Percentiles rank a stretch among this genome's conserved stretches.
Evolutionary conservation across 92 coral and sea anemone genomes (phyloP).

Genomic region (Isaurus tuberculatus): DNA sequence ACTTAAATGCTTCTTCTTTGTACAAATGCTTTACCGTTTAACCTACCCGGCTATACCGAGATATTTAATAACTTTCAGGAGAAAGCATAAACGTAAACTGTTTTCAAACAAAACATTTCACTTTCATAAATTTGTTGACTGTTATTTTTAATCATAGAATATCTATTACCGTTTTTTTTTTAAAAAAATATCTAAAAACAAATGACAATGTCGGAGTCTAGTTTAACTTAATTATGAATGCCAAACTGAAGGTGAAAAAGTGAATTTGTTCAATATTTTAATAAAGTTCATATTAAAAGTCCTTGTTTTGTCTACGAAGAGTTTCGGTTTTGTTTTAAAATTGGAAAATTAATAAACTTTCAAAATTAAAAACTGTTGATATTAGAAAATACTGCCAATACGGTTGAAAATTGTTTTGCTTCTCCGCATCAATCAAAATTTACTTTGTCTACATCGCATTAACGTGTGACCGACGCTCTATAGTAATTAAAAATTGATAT

Average conservation of each 20-base stretch:
- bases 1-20: not conserved
- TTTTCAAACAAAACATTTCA: not conserved
- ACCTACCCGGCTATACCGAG: not conserved
- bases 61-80: not conserved
- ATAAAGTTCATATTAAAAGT: too few species aligned
- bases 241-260: not conserved
- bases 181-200: not conserved
- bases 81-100: not conserved
- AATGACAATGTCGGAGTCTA: not conserved
- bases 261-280: too few species aligned
- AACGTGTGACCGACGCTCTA: not conserved
- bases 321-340: not conserved
- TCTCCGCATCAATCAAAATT: not conserved
- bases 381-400: not conserved
- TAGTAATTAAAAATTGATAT: not conserved
- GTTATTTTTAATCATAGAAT: not conserved
- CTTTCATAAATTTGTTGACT: not conserved
- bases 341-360: constrained; percentile 12
- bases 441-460: not conserved
- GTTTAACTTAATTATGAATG: not conserved
- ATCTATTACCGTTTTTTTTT: not conserved
- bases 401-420: not conserved
- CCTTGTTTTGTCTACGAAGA: constrained; percentile 15
- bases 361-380: constrained; percentile 20
- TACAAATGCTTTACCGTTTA: not conserved